Percentiles rank a stretch among this genome's conserved stretches.
Evolutionary conservation across 2,888 invertebrate genomes (phyloP).

Genomic region (Heliconius ethilla): DNA sequence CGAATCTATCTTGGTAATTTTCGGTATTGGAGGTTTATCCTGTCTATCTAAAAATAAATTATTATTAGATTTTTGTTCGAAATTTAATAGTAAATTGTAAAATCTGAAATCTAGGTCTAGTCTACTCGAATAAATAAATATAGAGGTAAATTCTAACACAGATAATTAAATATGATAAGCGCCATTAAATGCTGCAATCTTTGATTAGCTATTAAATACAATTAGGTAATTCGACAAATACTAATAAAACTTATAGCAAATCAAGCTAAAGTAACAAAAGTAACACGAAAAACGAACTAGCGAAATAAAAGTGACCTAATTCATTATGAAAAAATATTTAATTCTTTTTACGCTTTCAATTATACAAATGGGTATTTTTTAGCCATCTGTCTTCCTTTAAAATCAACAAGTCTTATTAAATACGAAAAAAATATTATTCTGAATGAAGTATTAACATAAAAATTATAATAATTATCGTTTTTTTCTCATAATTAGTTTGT

Average conservation of each 20-base stretch:
- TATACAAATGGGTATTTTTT: not conserved
- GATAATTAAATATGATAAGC: conserved; percentile 18
- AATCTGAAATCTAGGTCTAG: not conserved
- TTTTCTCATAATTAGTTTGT: not conserved
- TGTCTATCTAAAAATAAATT: conserved; percentile 47
- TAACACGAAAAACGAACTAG: not conserved
- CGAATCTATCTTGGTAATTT: conserved; percentile 45
- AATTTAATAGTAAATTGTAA: not conserved
- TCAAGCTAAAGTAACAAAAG: conserved; percentile 15
- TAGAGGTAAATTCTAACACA: not conserved
- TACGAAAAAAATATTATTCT: not conserved
- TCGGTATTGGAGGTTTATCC: conserved; percentile 54
- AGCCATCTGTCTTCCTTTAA: not conserved
- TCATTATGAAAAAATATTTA: not conserved
- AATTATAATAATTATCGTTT: not conserved
- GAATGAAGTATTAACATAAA: not conserved
- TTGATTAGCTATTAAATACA: conserved; percentile 14
- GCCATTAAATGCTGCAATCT: conserved; percentile 33
- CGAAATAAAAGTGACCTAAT: not conserved
- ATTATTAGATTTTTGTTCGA: conserved; percentile 8
- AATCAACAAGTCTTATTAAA: not conserved
- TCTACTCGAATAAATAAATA: not conserved
- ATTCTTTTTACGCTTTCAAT: not conserved
- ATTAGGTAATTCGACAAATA: conserved; percentile 3
- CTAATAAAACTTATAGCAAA: not conserved